Conservation (phyloP, 2,888 invertebrate genomes). For the Mechanitis mazaeus region DNA sequence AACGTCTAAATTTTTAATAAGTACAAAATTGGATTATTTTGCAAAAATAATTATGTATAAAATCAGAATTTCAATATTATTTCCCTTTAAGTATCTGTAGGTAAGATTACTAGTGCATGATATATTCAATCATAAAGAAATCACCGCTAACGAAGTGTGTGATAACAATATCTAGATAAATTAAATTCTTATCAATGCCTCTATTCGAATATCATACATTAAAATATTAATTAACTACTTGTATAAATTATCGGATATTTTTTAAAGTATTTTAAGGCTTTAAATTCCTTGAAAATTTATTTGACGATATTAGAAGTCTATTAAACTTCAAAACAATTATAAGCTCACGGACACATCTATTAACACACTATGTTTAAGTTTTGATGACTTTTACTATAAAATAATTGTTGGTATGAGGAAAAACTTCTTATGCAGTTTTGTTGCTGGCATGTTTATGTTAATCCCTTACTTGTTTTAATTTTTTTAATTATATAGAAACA, state of each 20-base stretch:
- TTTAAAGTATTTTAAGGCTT: constrained; percentile 19
- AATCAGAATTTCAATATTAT: not conserved
- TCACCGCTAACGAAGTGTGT: constrained; percentile 42
- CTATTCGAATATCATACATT: constrained; percentile 40
- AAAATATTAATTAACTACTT: constrained; percentile 32
- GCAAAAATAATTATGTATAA: not conserved
- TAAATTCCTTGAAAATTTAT: not conserved
- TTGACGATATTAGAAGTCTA: too few relatives aligned
- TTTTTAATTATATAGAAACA: too few relatives aligned
- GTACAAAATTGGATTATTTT: not conserved
- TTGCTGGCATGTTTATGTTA: too few relatives aligned
- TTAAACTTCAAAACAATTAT: too few relatives aligned
- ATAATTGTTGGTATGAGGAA: too few relatives aligned
- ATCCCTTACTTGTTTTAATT: too few relatives aligned
- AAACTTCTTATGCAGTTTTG: too few relatives aligned
- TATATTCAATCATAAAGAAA: constrained; percentile 43
- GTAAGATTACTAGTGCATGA: constrained; percentile 22
- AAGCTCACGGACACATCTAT: too few relatives aligned
- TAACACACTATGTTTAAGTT: too few relatives aligned
- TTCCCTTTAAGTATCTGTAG: not conserved
- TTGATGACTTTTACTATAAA: too few relatives aligned
- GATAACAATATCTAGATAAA: constrained; percentile 43
- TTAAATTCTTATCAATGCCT: constrained; percentile 44
- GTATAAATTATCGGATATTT: constrained; percentile 41
- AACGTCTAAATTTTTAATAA: not conserved